A percentile compares a stretch with the other conserved stretches of the same genome.
These are phyloP conservation scores for Aphelocoma californica DNA, from an alignment of 2,797 vertebrate species.

Conservation along the genomic window DNA sequence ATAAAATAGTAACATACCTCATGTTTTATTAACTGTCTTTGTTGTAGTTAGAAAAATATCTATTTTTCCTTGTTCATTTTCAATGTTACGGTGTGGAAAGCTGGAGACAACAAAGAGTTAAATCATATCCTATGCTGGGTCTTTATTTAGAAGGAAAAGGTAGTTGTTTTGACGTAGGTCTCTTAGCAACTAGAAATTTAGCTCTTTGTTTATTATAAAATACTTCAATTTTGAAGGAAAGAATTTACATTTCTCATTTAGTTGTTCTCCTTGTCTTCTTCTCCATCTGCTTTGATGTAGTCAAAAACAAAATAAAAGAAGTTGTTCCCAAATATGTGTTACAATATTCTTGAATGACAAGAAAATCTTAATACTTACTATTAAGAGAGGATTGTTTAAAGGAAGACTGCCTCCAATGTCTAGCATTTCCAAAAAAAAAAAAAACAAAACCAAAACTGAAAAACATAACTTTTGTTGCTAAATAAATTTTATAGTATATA, in stretches of 20 bases:
- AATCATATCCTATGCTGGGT: conserved; percentile 53
- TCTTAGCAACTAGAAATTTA: conserved; percentile 78
- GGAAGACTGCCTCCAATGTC: neutral
- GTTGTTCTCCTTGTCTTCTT: conserved; percentile 14
- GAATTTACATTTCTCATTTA: conserved; percentile 53
- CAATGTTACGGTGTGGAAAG: neutral
- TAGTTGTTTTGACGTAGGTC: conserved; percentile 70
- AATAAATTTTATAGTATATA: neutral
- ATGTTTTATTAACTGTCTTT: neutral
- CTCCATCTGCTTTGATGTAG: neutral
- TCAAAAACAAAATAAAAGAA: conserved; percentile 12
- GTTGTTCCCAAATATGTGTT: conserved; percentile 29
- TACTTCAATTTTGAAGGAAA: conserved; percentile 64
- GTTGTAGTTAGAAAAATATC: neutral
- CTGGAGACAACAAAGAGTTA: conserved; percentile 67
- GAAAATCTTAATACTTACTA: neutral
- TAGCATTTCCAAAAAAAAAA: neutral
- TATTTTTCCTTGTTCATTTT: neutral
- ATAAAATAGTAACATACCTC: neutral
- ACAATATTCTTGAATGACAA: conserved; percentile 33
- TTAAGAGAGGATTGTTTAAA: conserved; percentile 1
- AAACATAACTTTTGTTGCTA: neutral
- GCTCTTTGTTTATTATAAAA: conserved; percentile 71
- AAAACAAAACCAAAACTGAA: neutral
- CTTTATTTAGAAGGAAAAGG: conserved; percentile 57